Evolutionary conservation across 2,888 invertebrate genomes (phyloP), one percentile per base, ranked within the genome.

Genomic region (Myopa tessellatipennis): DNA sequence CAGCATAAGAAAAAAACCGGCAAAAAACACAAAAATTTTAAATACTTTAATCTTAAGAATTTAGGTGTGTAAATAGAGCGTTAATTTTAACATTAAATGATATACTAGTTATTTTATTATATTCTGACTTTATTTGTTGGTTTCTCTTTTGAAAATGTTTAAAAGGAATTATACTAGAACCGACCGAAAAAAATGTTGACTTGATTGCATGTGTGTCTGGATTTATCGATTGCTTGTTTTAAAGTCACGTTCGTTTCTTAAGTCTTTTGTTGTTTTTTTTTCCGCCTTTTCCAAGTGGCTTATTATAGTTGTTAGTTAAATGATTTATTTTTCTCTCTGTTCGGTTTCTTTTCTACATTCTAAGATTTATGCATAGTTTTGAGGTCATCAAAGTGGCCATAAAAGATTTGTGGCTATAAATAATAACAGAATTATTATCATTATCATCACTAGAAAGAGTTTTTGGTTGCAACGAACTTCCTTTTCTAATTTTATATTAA

Each of bases 201-300:
- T 45, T 45, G 45, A 45, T 45, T 45, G 45, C 45, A 45, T 45
- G 45, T 61, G 26, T 61, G 26, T 18, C n/a, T 18, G 61, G 8
- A 8, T 10, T 61, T 12, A n/a, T 61, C n/a, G 18, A 10, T 61
- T 3, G 55, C 38, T 34, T 16, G 12, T 14, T 34, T 38, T 2
- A 38, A 65, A 65, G 34, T 26, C 73, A 73, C n/a, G 60, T 61
- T 73, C 45, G 61, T 45, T 60, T 61, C 73, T 73, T 73, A 73
- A 73, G 60, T 73, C 61, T 73, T 61, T 73, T 60, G 36, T 65
- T 38, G 65, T 3, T 38, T 4, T 61, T 61, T 14, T 3, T 26
- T 14, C 34, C 3, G 36, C 14, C 3, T 34, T 26, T 63, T 63
- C 10, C 12, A 5, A 6, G 58, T 18, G 16, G n/a, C 34, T 34